Base-by-base conservation (phyloP, 2,113 vertebrate genomes). In the Cheirogaleus medius region DNA sequence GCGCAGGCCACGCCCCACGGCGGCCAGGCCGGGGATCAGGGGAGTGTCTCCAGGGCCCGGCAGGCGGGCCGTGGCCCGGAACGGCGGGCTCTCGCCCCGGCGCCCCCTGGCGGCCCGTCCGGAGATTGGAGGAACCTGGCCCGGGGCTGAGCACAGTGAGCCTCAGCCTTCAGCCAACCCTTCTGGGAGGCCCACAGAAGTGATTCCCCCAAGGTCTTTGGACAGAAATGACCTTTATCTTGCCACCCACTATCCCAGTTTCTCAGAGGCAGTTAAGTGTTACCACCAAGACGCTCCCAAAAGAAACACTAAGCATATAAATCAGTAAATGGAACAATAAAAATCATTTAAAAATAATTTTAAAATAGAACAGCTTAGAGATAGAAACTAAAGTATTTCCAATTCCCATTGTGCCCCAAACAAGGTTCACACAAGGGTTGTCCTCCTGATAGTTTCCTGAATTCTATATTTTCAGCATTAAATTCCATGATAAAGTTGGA, bases 351-450 rank as follows among this genome's bases (percentile, higher is more conserved):
- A 96, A 97, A 98, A 91, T 96, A 92, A 96, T 49, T 97, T 97
- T 96, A 96, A 97, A 97, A 95, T 95, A 97, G 56, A 97, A 96
- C 95, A 96, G 88, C 66, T 97, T 95, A 96, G 66, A 96, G 89
- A 94, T 84, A 97, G 37, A 97, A 98, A 93, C 74, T 88, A 92
- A 95, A 92, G 96, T 92, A 85, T 95, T 96, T 95, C 74, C 96
- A 97, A 90, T 89, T 90, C 58, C 64, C 97, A 69, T 42, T 44
- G 56, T 88, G 92, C 27, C 85, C 82, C 86, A 89, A 76, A 92
- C 81, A 98, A 97, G 56, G 76, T 88, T 97, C 97, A 94, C 89
- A 17, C 86, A 97, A 90, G 88, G 86, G 49, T 73, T 92, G 49
- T 90, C 78, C 44, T 97, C 74, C 81, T 44, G n/a, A 86, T 49